Base-by-base conservation (phyloP, 2,113 vertebrate species). In the Sinocyclocheilus anshuiensis region DNA sequence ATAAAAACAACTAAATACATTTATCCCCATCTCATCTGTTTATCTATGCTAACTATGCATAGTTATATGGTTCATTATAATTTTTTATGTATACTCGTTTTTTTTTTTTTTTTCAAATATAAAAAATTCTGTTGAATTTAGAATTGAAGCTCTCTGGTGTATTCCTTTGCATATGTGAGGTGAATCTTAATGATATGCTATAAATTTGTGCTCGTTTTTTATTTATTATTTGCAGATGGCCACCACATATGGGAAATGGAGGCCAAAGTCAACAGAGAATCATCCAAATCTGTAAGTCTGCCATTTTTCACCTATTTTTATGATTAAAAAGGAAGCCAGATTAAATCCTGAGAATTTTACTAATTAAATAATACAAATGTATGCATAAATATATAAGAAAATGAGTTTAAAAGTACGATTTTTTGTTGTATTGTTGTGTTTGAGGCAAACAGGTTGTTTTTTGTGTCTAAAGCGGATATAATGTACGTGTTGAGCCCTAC, bases 211-310 rank as follows among this genome's bases (percentile, higher is more conserved):
- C 13, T 80, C 36, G 39, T 80, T 79, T 42, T 78, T 55, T 29
- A 26, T 80, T 39, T 55, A 2, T 89, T 12, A 84, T 87, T 65
- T 94, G 75, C 90, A 99, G 98, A 99, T 91, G 98, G 97, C 84
- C 97, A 98, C 93, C 98, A 99, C 86, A 94, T 99, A 92, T 99
- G 98, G 98, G 98, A 99, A 92, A 97, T 96, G 87, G 98, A 99
- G 93, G 98, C 97, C 86, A 98, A 97, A 90, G 96, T 96, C 0
- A 97, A 99, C 89, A 94, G 96, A 93, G 97, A 98, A 87, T 90
- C 96, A 92, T 96, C 95, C 74, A 98, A 97, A 93, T 93, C 96
- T 91, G 98, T 99, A 93, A 97, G 98, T 93, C 74, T 88, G 13
- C 16, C 26, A 18, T 74, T 33, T 83, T 45, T 59, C 9, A 18